These are phyloP conservation scores for Psittacula derbiana DNA, from an alignment of 2,797 vertebrate species.

Conservation along the genomic window DNA sequence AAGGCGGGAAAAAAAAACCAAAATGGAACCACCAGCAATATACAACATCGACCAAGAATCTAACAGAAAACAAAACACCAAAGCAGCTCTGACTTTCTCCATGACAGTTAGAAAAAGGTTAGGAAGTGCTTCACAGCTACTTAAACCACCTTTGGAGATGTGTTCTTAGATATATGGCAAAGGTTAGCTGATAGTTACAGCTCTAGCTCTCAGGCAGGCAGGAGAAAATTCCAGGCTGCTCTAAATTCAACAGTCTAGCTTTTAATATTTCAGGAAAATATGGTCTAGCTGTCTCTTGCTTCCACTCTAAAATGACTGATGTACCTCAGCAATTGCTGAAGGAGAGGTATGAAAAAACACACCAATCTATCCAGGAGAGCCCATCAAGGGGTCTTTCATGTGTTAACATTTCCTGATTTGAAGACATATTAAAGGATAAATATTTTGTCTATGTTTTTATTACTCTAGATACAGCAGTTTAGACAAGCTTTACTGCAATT, in stretches of 20 bases:
- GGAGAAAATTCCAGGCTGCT: not conserved
- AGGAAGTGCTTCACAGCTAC: not conserved
- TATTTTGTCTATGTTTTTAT: slow-evolving; percentile 13
- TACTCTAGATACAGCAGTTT: not conserved
- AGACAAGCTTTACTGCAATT: not conserved
- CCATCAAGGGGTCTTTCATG: not conserved
- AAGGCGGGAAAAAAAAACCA: not conserved
- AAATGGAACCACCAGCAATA: no score
- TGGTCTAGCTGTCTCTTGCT: not conserved
- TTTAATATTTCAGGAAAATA: not conserved
- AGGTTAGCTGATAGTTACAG: not conserved
- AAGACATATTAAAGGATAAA: not conserved
- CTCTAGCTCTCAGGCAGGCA: not conserved
- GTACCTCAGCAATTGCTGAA: not conserved
- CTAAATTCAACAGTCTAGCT: not conserved
- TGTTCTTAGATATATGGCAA: not conserved
- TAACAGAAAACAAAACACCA: not conserved
- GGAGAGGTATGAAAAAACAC: not conserved
- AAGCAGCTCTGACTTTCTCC: not conserved
- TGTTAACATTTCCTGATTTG: not conserved
- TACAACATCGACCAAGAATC: not conserved
- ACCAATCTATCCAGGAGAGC: not conserved
- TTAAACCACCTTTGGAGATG: not conserved
- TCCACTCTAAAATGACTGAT: not conserved
- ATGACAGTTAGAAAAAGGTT: not conserved